These are phyloP conservation scores for Rhineura floridana DNA, from an alignment of 2,113 vertebrate genomes.

Conservation along the genomic window DNA sequence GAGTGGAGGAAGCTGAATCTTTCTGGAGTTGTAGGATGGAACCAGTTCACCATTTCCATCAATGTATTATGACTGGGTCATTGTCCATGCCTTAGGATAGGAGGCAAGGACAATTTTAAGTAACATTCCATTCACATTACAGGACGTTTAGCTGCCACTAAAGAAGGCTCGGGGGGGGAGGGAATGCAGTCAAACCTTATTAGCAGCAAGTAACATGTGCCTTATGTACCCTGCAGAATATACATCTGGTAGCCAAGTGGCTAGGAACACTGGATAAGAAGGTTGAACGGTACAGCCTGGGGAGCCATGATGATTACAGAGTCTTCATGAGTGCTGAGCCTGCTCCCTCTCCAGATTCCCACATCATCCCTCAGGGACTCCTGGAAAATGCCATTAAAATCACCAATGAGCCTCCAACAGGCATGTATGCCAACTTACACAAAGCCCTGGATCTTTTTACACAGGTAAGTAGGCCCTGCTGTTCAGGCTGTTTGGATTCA, in stretches of 20 bases:
- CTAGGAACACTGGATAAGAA: conserved; percentile 74
- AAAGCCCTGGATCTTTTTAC: conserved; percentile 79
- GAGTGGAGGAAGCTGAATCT: background rate
- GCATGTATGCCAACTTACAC: conserved; percentile 79
- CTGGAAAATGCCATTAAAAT: conserved; percentile 81
- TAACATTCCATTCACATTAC: background rate
- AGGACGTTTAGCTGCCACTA: background rate
- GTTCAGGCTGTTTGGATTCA: background rate
- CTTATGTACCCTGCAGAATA: conserved; percentile 67
- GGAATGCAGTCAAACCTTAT: accelerated
- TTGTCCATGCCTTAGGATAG: background rate
- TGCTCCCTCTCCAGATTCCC: conserved; percentile 60
- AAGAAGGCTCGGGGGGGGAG: background rate
- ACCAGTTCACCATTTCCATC: background rate
- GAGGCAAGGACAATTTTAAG: background rate
- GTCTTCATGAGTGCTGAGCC: conserved; percentile 79
- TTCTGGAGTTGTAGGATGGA: background rate
- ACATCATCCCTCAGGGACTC: conserved; percentile 80
- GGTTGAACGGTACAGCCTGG: conserved; percentile 62
- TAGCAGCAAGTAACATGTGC: background rate
- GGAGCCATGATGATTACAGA: conserved; percentile 70
- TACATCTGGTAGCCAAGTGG: conserved; percentile 81
- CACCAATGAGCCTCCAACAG: conserved; percentile 76
- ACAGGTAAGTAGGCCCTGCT: conserved; percentile 65
- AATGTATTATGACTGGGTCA: background rate